Base-by-base conservation (phyloP, 37 sponge, comb jelly and placozoan genomes). In the Halisarca cf. caerulea region DNA sequence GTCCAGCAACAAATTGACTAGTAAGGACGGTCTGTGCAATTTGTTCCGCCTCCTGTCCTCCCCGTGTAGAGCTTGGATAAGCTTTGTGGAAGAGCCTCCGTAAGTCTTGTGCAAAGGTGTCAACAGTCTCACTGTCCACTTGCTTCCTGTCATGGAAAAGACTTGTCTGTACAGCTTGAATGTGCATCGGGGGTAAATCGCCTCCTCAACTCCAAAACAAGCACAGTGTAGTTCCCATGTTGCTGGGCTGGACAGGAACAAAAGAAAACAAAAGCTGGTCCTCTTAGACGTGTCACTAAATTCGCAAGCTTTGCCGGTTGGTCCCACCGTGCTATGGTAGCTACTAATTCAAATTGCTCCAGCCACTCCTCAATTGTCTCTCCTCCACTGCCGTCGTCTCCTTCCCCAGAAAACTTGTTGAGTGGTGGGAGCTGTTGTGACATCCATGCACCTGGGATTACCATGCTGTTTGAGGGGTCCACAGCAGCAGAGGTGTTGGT, bases 1-100 rank as follows among this genome's bases (percentile, higher is more conserved):
- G 39, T 32, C 73, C 73, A 8, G 73, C 32, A 38, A 71, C 39
- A 32, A 71, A 71, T 38, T 71, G 73, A 37, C 38, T 33, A 33
- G 73, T 9, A 5, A 71, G 39, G 11, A 71, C 80, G 80, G 14
- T 38, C 38, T n/a, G 78, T 2, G 78, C 85, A 59, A 71, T 71
- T 9, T 32, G 8, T 32, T 71, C 73, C 7, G 73, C 39, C 8
- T 14, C 73, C 40, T 71, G 73, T 6, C 60, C 42, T 20, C 2
- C 23, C 17, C 18, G 40, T n/a, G n/a, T n/a, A 5, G 39, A 7
- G 20, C 18, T 32, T 18, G 73, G 73, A 18, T 71, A 71, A 32
- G 73, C 73, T 18, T 71, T 71, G 7, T 30, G 39, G 28, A 71
- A 71, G 20, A 71, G 18, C 21, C 73, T 18, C 73, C 18, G 11